Evolutionary conservation across 2,797 vertebrate species (phyloP).

Genomic region (Artibeus lituratus): DNA sequence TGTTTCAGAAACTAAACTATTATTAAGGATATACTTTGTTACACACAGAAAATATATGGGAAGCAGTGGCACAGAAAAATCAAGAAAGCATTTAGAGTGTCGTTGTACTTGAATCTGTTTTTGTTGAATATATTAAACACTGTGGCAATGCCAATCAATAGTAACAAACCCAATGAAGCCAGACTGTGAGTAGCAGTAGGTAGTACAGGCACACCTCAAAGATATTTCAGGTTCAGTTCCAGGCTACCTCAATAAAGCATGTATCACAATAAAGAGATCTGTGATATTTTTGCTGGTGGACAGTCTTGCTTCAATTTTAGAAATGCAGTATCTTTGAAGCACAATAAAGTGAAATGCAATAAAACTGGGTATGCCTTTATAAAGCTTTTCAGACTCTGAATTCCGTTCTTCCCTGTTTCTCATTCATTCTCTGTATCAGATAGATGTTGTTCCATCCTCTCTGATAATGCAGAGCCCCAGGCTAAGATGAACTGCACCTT

Average conservation of each 20-base stretch:
- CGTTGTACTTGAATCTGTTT: not conserved
- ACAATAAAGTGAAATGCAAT: not conserved
- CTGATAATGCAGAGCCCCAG: not conserved
- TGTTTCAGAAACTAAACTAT: slow-evolving; percentile 12
- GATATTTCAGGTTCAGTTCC: not conserved
- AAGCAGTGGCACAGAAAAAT: not conserved
- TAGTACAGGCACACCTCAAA: not conserved
- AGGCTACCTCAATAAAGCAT: not conserved
- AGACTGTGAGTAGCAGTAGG: not conserved
- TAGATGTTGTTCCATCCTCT: not conserved
- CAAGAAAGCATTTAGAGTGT: not conserved
- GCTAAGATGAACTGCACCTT: not conserved
- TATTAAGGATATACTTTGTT: not conserved
- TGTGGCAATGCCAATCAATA: not conserved
- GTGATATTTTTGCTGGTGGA: not conserved
- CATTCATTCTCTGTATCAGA: not conserved
- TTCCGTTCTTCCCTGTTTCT: not conserved
- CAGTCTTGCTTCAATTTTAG: not conserved
- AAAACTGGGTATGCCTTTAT: not conserved
- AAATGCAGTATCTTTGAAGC: not conserved
- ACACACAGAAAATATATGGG: not conserved
- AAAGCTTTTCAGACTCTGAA: not conserved
- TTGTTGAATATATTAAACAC: not conserved
- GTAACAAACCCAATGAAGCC: not conserved
- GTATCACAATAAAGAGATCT: not conserved